Conservation (phyloP, 2,113 vertebrate genomes). For the Brachypteracias leptosomus region DNA sequence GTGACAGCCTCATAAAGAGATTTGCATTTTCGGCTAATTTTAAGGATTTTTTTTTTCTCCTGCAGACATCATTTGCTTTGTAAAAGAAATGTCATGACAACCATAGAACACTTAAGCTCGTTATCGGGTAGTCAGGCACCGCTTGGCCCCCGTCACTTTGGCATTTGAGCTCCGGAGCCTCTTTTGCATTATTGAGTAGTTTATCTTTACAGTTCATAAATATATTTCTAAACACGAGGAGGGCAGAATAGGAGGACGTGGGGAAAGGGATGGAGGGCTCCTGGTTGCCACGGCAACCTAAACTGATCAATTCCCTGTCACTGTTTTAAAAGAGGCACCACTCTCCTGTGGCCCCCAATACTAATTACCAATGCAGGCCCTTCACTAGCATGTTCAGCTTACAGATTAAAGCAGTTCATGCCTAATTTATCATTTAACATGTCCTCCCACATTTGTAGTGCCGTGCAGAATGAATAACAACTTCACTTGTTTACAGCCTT, state of each 20-base stretch:
- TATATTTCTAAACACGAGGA: constrained; percentile 71
- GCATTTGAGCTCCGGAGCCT: constrained; percentile 63
- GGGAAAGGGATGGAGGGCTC: constrained; percentile 66
- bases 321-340: constrained; percentile 76
- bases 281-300: constrained; percentile 80
- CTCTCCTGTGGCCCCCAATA: constrained; percentile 78
- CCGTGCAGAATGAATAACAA: constrained; percentile 76
- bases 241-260: constrained; percentile 47
- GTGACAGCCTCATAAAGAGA: constrained; percentile 78
- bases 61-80: constrained; percentile 76
- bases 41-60: constrained; percentile 61
- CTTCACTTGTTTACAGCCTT: constrained; percentile 73
- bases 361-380: constrained; percentile 82
- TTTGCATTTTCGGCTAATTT: constrained; percentile 80
- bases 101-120: constrained; percentile 68
- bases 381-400: constrained; percentile 76
- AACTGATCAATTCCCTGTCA: constrained; percentile 88
- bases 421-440: constrained; percentile 83
- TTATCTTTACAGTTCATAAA: constrained; percentile 78
- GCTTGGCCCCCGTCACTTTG: constrained; percentile 68
- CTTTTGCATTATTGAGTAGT: constrained; percentile 77
- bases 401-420: constrained; percentile 78
- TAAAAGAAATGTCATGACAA: constrained; percentile 78
- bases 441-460: constrained; percentile 75
- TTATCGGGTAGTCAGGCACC: constrained; percentile 69